Percentiles rank a stretch among this genome's conserved stretches.
Conservation (phyloP, 2,113 vertebrate genomes). For the Bambusicola thoracicus region DNA sequence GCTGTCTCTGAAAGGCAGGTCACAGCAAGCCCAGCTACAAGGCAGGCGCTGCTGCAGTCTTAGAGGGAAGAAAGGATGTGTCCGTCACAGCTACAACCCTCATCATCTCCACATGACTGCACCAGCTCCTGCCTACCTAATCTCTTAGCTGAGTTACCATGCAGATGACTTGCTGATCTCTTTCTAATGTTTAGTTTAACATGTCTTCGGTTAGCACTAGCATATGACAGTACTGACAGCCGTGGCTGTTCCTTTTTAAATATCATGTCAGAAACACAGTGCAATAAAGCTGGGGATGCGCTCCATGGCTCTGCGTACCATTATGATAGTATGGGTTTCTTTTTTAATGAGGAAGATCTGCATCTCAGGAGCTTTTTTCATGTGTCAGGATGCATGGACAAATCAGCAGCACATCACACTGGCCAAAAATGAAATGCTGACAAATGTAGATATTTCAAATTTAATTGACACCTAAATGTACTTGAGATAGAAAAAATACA, state of each 20-base stretch:
- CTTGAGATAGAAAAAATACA: slow-evolving; percentile 80
- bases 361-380: slow-evolving; percentile 83
- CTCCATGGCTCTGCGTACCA: slow-evolving; percentile 78
- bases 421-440: slow-evolving; percentile 94
- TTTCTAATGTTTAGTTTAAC: slow-evolving; percentile 84
- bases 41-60: slow-evolving; percentile 40
- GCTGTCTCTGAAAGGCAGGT: slow-evolving; percentile 72
- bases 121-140: slow-evolving; percentile 64
- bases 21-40: slow-evolving; percentile 31
- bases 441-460: slow-evolving; percentile 99
- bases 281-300: slow-evolving; percentile 78
- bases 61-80: slow-evolving; percentile 48
- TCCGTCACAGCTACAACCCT: slow-evolving; percentile 63
- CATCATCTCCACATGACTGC: slow-evolving; percentile 65
- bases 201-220: slow-evolving; percentile 81
- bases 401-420: slow-evolving; percentile 90
- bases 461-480: slow-evolving; percentile 98
- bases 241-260: slow-evolving; percentile 90
- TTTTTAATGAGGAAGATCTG: slow-evolving; percentile 96
- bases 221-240: slow-evolving; percentile 86
- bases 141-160: slow-evolving; percentile 59
- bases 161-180: slow-evolving; percentile 77
- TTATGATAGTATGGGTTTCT: slow-evolving; percentile 79
- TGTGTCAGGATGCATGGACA: slow-evolving; percentile 91
- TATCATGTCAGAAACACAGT: slow-evolving; percentile 85